Conservation (phyloP, 2,797 vertebrate species). For the Hemitrygon akajei region DNA sequence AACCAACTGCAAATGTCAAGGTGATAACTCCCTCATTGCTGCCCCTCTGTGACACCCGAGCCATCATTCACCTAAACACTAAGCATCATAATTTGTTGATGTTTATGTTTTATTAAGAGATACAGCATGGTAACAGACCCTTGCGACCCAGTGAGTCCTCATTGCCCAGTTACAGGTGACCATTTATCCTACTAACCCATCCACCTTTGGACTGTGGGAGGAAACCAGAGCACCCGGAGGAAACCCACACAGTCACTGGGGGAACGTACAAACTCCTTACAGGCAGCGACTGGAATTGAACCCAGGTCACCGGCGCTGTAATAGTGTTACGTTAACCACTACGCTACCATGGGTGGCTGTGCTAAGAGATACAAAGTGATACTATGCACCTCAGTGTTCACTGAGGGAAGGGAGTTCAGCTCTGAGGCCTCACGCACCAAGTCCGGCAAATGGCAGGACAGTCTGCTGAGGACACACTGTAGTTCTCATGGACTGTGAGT, state of each 20-base stretch:
- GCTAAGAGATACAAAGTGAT: not conserved
- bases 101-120: too few relatives aligned
- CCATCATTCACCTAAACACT: not conserved
- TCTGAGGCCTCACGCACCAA: not conserved
- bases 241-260: too few relatives aligned
- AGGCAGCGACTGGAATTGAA: too few relatives aligned
- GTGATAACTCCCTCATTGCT: conserved; percentile 3
- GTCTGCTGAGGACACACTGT: not conserved
- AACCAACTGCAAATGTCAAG: conserved; percentile 4
- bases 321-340: too few relatives aligned
- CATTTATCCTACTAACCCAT: too few relatives aligned
- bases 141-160: too few relatives aligned
- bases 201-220: too few relatives aligned
- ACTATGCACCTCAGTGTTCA: not conserved
- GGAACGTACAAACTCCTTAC: too few relatives aligned
- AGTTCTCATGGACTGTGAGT: not conserved
- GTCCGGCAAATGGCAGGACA: not conserved
- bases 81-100: not conserved
- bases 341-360: not conserved
- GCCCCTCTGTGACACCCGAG: not conserved
- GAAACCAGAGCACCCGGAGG: too few relatives aligned
- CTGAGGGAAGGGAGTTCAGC: not conserved
- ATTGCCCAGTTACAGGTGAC: too few relatives aligned
- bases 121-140: too few relatives aligned
- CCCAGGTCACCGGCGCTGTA: too few relatives aligned